These are phyloP conservation scores for Neoaliturus tenellus DNA, from an alignment of 2,888 invertebrate genomes.

Conservation along the genomic window DNA sequence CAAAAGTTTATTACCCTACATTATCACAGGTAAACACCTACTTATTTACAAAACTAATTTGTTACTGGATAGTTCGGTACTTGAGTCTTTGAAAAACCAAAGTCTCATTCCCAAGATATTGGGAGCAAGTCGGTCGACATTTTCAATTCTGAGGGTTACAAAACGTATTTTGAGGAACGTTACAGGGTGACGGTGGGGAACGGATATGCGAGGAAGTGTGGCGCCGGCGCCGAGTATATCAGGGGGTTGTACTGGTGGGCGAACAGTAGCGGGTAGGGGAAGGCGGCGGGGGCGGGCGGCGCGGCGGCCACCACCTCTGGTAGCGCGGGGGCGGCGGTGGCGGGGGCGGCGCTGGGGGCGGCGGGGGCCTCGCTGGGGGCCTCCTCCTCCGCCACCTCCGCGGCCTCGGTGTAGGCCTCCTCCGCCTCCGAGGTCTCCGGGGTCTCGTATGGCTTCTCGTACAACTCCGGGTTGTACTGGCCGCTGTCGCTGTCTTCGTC, in stretches of 20 bases:
- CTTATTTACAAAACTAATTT: slow-evolving; percentile 7
- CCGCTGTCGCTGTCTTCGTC: slow-evolving; percentile 65
- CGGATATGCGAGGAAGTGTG: neutral
- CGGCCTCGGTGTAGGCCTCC: slow-evolving; percentile 49
- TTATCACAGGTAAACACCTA: slow-evolving; percentile 33
- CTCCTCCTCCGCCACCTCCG: slow-evolving; percentile 29
- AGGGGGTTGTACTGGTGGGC: slow-evolving; percentile 12
- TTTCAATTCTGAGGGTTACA: neutral
- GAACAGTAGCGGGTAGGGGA: slow-evolving; percentile 34
- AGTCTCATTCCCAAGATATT: too few relatives aligned
- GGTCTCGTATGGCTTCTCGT: slow-evolving; percentile 63
- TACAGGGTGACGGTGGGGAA: neutral
- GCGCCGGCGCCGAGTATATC: neutral
- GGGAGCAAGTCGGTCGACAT: neutral
- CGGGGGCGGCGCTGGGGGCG: neutral
- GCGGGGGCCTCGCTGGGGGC: neutral
- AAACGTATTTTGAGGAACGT: neutral
- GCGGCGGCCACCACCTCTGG: neutral
- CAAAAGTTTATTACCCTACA: slow-evolving; percentile 36
- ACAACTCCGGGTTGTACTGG: slow-evolving; percentile 64
- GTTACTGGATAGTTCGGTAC: neutral
- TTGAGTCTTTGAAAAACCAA: too few relatives aligned
- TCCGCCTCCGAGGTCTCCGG: slow-evolving; percentile 36
- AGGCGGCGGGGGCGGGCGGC: neutral
- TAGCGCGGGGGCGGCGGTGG: neutral